Conservation (phyloP, 2,888 invertebrate species). For the Dryomyza anilis region DNA sequence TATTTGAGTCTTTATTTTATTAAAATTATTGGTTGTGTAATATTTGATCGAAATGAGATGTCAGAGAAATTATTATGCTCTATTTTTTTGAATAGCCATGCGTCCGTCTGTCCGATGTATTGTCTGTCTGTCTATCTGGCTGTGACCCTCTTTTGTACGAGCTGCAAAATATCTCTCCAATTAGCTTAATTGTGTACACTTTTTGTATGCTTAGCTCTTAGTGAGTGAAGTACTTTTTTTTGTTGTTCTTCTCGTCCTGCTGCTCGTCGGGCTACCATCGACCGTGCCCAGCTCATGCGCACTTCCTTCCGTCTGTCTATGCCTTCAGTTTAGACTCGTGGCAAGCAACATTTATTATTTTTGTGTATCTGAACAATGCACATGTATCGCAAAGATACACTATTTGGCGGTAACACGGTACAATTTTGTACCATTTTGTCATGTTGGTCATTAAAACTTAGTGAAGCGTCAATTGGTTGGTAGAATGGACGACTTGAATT, state of each 20-base stretch:
- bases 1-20: too few species aligned
- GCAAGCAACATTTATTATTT: too few species aligned
- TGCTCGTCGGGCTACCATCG: neutral
- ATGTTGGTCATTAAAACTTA: neutral
- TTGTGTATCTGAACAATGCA: neutral
- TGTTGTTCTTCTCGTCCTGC: too few species aligned
- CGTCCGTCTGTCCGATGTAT: neutral
- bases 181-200: slow-evolving; percentile 51
- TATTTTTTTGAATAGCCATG: too few species aligned
- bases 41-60: too few species aligned
- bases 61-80: too few species aligned
- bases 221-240: neutral
- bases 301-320: too few species aligned
- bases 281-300: neutral
- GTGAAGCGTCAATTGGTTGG: too few species aligned
- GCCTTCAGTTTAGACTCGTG: too few species aligned
- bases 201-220: slow-evolving; percentile 28
- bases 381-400: neutral
- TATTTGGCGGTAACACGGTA: neutral
- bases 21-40: too few species aligned
- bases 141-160: neutral
- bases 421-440: neutral
- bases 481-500: too few species aligned
- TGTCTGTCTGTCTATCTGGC: neutral
- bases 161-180: slow-evolving; percentile 40